Percentiles rank a stretch among this genome's conserved stretches.
Conservation (phyloP, 1,140 invertebrate genomes). For the Pogonomyrmex californicus region DNA sequence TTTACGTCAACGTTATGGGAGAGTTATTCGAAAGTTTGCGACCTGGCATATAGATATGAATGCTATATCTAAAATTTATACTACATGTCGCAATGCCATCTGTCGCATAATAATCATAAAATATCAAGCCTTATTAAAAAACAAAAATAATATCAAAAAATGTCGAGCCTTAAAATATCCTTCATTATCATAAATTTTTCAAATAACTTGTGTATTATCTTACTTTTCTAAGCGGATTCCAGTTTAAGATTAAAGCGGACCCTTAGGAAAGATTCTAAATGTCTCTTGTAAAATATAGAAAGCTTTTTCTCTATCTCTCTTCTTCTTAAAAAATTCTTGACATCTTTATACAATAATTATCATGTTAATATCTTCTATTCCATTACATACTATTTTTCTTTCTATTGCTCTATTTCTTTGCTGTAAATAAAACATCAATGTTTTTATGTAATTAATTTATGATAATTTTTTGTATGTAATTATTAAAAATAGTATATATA, state of each 20-base stretch:
- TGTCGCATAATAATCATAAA: no score
- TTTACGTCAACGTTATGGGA: no score
- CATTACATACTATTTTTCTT: not conserved
- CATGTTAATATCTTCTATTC: not conserved
- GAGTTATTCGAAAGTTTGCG: no score
- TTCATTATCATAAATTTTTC: no score
- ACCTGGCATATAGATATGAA: no score
- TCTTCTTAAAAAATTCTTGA: not conserved
- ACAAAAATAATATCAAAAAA: no score
- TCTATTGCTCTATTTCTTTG: not conserved
- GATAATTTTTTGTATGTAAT: not conserved
- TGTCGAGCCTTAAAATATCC: no score
- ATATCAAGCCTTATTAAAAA: no score
- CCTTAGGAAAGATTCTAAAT: conserved; percentile 58
- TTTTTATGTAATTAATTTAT: not conserved
- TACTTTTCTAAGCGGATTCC: conserved; percentile 36
- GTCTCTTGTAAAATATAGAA: conserved; percentile 36
- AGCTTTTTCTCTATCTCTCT: not conserved
- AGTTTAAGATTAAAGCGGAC: conserved; percentile 10
- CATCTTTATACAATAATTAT: not conserved
- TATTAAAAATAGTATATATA: not conserved
- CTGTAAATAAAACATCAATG: not conserved
- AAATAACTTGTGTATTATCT: conserved; percentile 74
- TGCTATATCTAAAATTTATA: no score
- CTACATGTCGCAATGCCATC: no score